Evolutionary conservation across 2,888 invertebrate genomes (phyloP).

Genomic region (Branchellion lobata): DNA sequence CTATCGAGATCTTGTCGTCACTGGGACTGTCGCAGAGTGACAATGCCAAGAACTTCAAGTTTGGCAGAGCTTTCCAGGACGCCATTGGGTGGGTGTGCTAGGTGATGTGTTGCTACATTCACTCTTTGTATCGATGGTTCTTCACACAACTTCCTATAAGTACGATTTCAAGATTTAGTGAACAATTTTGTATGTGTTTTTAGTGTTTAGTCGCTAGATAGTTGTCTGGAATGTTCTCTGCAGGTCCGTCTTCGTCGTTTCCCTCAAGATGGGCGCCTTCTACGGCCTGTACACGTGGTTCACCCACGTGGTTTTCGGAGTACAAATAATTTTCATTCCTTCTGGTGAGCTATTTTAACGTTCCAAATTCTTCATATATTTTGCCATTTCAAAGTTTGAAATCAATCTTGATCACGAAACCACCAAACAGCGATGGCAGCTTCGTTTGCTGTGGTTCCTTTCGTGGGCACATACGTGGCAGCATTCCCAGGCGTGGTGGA

Average conservation of each 20-base stretch:
- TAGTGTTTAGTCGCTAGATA: too few species aligned
- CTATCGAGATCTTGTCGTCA: constrained; percentile 81
- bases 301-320: constrained; percentile 88
- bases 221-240: too few species aligned
- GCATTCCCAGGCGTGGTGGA: constrained; percentile 90
- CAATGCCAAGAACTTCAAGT: constrained; percentile 60
- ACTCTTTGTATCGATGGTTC: not conserved
- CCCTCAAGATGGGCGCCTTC: constrained; percentile 92
- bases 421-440: constrained; percentile 75
- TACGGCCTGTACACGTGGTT: constrained; percentile 98
- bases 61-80: constrained; percentile 63
- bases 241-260: constrained; percentile 91
- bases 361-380: not conserved
- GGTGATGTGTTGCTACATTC: not conserved
- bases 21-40: constrained; percentile 69
- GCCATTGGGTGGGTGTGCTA: constrained; percentile 61
- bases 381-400: too few species aligned
- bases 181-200: too few species aligned
- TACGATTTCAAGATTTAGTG: too few species aligned
- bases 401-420: not conserved
- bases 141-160: too few species aligned
- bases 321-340: constrained; percentile 89
- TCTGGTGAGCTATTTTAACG: constrained; percentile 75
- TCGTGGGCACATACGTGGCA: constrained; percentile 92
- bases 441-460: constrained; percentile 89